Evolutionary conservation across 2,113 vertebrate genomes (phyloP), one percentile per base, ranked within the genome.

Genomic region (Oostethus manadensis): DNA sequence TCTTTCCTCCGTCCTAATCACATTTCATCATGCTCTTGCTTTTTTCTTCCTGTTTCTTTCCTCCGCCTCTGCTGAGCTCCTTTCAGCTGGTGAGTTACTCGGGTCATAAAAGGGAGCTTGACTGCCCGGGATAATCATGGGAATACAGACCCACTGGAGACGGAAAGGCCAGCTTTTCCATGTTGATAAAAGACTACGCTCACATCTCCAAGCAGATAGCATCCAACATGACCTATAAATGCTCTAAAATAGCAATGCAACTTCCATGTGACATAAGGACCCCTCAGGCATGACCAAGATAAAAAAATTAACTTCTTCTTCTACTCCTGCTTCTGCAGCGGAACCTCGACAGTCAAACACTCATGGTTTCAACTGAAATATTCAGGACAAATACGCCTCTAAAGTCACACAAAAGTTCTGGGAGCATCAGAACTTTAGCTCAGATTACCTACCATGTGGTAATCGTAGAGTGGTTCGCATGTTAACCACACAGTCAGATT

Each of bases 151-250:
- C n/a, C 65, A 50, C 66, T 66, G 56, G 60, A 68, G 71, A 82
- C 70, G 70, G 78, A 84, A 82, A 82, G 82, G 82, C 66, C 76
- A 74, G 56, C 70, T 56, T 78, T 73, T 74, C 65, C 60, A 66
- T 68, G 23, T 22, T 56, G 68, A 84, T 83, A 79, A 84, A 83
- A 84, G 77, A 51, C 66, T 71, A 43, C 10, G 51, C 66, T 68
- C 29, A 23, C 59, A 74, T 60, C 59, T 73, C 59, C 26, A 58
- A 73, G 64, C 72, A 68, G 82, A 82, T 86, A 81, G 3, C 62
- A 53, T 75, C 77, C 62, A 76, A 62, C 51, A 47, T 80, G 76
- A 87, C 82, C 80, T 83, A 82, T 78, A 78, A 76, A 70, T 73
- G 76, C 66, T 38, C 64, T 66, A 43, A 59, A 54, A 61, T 47